Base-by-base conservation (phyloP, 2,797 vertebrate genomes). In the Enteromius mattozi region DNA sequence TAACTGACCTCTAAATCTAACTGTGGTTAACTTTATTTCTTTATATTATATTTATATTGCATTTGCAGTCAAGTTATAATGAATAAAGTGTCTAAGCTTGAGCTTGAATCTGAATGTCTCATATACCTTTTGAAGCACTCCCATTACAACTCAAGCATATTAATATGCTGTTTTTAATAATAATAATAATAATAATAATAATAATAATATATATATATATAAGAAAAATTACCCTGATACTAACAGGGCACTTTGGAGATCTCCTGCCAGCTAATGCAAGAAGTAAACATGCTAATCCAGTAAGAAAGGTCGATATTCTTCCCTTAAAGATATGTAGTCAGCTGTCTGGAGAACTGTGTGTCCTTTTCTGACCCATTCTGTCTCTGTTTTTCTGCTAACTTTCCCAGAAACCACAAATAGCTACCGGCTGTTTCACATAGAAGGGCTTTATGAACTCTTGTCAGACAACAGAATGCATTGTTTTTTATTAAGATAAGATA, bases 301-400 rank as follows among this genome's bases (percentile, higher is more conserved):
- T 19, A 24, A 27, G 37, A 61, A 59, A 61, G 24, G 37, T 59
- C 51, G n/a, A 72, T 72, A 71, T 61, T 69, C 35, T 19, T 81
- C 51, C 68, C 10, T 81, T 17, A 59, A 27, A 72, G 68, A 81
- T 12, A 19, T 61, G n/a, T 4, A 37, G 7, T 21, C 3, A 30
- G 40, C 80, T 61, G 51, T 45, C n/a, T 71, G 14, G 21, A 19
- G 66, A 27, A 30, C 42, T 63, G 27, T 2, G 24, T 30, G 4
- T 75, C 21, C 54, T 65, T 81, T 74, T 83, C 12, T 2, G 33
- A 27, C 45, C 40, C 6, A 12, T 56, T 56, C 47, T 17, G 33
- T 40, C 65, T 0, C 45, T 37, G 3, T 75, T 56, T 6, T 6
- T 1, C 12, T n/a, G 3, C 24, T 1, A n/a, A 45, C 51, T 21